Conservation (phyloP, 2,888 invertebrate species). For the Caenorhabditis macrosperma region DNA sequence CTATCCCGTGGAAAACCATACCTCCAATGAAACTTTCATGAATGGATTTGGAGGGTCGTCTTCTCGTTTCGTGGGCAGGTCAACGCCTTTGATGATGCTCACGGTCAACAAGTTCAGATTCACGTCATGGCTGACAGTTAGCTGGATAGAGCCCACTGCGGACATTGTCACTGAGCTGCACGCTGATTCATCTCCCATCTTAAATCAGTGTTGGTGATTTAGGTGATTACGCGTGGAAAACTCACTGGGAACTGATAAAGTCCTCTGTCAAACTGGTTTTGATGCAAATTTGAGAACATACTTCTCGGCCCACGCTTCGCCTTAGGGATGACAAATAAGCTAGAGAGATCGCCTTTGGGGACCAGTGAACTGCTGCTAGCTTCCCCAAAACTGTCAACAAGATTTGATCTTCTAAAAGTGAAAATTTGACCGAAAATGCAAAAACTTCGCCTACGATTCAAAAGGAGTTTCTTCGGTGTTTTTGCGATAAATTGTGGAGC, state of each 20-base stretch:
- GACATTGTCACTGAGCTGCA: constrained; percentile 66
- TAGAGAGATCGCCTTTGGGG: constrained; percentile 61
- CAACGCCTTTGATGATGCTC: constrained; percentile 85
- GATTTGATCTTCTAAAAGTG: constrained; percentile 31
- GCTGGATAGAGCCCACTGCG: constrained; percentile 84
- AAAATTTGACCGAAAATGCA: background rate
- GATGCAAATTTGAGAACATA: constrained; percentile 77
- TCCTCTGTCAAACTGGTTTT: constrained; percentile 77
- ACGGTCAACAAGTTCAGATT: constrained; percentile 85
- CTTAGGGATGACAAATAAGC: constrained; percentile 74
- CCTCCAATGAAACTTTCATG: constrained; percentile 57
- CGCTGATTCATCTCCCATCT: constrained; percentile 64
- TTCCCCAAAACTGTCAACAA: background rate
- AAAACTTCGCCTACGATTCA: constrained; percentile 10
- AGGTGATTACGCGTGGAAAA: background rate
- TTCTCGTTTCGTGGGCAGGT: constrained; percentile 77
- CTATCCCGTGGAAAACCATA: too few relatives aligned
- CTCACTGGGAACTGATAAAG: constrained; percentile 73
- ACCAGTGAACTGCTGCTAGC: constrained; percentile 5
- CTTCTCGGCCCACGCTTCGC: constrained; percentile 64
- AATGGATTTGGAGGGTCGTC: constrained; percentile 56
- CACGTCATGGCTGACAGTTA: constrained; percentile 84
- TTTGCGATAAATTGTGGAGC: constrained; percentile 71
- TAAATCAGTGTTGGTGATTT: background rate
- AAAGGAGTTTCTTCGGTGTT: constrained; percentile 74